A percentile compares a stretch with the other conserved stretches of the same genome.
Conservation (phyloP, 2,797 vertebrate genomes). For the Poeciliopsis turneri region DNA sequence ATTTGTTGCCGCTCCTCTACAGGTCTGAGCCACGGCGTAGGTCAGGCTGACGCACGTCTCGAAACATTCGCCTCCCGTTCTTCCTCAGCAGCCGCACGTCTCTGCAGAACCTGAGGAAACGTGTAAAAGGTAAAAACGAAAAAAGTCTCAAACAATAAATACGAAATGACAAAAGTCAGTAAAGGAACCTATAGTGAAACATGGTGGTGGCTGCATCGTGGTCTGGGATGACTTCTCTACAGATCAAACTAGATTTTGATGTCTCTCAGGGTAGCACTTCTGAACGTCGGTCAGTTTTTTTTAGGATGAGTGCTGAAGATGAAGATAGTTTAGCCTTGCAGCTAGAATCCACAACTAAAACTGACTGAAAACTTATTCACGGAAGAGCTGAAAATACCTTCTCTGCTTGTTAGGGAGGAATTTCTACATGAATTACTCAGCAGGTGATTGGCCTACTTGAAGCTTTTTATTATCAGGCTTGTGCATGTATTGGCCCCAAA, state of each 20-base stretch:
- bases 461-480: slow-evolving; percentile 1
- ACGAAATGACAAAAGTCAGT: background rate
- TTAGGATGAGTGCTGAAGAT: background rate
- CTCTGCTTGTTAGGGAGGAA: background rate
- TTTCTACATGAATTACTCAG: slow-evolving; percentile 1
- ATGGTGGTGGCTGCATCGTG: background rate
- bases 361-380: background rate
- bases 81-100: background rate
- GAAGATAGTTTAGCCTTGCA: background rate
- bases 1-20: background rate
- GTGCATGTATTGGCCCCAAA: slow-evolving; percentile 4
- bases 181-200: background rate
- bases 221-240: background rate
- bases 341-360: background rate
- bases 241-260: background rate
- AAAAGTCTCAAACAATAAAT: background rate
- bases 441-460: background rate
- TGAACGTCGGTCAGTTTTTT: background rate
- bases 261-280: background rate
- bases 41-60: background rate
- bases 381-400: background rate
- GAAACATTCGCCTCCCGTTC: background rate
- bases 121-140: background rate
- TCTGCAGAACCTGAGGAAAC: background rate
- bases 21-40: background rate